Evolutionary conservation across 2,113 vertebrate species (phyloP).

Genomic region (Cinclus mexicanus): DNA sequence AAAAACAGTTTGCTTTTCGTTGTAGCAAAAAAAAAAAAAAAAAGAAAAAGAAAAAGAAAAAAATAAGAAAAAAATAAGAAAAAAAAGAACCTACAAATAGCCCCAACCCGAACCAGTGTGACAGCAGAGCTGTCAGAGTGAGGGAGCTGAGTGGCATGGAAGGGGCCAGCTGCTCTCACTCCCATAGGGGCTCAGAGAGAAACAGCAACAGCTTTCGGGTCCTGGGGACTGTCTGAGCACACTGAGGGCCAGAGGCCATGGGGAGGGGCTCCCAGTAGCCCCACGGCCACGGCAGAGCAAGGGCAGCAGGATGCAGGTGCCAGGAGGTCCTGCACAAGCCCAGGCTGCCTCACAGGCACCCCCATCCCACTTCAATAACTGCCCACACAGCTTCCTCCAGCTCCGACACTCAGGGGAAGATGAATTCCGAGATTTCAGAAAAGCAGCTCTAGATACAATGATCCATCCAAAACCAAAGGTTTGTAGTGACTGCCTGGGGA

Average conservation of each 20-base stretch:
- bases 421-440: neutral
- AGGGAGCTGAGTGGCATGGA: neutral
- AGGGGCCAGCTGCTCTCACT: neutral
- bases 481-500: neutral
- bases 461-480: slow-evolving; percentile 12
- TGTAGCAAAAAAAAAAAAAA: slow-evolving; percentile 67
- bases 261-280: neutral
- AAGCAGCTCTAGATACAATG: neutral
- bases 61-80: neutral
- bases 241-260: neutral
- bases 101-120: slow-evolving; percentile 56
- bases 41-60: neutral
- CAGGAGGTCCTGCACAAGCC: neutral
- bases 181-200: neutral
- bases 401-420: slow-evolving; percentile 13
- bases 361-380: neutral
- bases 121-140: slow-evolving; percentile 14
- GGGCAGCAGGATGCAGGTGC: neutral
- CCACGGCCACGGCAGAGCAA: neutral
- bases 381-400: neutral
- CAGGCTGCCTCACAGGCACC: neutral
- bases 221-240: neutral
- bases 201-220: neutral
- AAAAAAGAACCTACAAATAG: slow-evolving; percentile 79
- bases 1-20: slow-evolving; percentile 60